These are phyloP conservation scores for Lissocephala sabroskyi DNA, from an alignment of 2,888 invertebrate species.

Conservation along the genomic window DNA sequence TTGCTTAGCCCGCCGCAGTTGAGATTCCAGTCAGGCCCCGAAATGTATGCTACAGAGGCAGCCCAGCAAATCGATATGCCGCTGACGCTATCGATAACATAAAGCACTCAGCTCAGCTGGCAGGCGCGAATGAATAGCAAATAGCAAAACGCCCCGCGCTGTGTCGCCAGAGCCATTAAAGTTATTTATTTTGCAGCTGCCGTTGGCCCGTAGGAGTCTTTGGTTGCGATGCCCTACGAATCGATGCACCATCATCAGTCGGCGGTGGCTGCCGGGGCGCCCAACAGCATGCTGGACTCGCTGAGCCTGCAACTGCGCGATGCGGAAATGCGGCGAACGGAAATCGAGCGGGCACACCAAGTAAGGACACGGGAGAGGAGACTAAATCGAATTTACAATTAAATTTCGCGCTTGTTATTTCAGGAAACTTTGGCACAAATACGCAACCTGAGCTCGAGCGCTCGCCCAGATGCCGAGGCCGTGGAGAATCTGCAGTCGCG, in stretches of 20 bases:
- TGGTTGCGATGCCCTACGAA: conserved; percentile 59
- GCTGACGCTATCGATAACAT: neutral
- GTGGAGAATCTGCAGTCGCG: conserved; percentile 84
- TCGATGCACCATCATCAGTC: conserved; percentile 69
- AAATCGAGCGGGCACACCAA: conserved; percentile 83
- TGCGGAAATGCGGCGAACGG: conserved; percentile 83
- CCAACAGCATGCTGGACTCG: conserved; percentile 74
- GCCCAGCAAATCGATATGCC: no score
- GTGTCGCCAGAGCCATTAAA: no score
- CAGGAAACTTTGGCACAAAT: conserved; percentile 83
- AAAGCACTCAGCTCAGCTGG: neutral
- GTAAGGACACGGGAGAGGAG: conserved; percentile 44
- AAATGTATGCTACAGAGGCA: no score
- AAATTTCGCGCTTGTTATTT: conserved; percentile 5
- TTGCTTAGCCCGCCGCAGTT: no score
- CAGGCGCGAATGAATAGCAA: no score
- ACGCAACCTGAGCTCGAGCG: conserved; percentile 74
- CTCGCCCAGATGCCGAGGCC: conserved; percentile 77
- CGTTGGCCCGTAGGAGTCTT: no score
- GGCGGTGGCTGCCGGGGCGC: conserved; percentile 57
- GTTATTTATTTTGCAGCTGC: no score
- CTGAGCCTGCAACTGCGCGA: conserved; percentile 84
- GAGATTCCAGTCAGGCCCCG: no score
- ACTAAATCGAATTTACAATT: conserved; percentile 3
- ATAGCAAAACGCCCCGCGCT: no score